Conservation (phyloP, 2,797 vertebrate species). For the Falco berigora region DNA sequence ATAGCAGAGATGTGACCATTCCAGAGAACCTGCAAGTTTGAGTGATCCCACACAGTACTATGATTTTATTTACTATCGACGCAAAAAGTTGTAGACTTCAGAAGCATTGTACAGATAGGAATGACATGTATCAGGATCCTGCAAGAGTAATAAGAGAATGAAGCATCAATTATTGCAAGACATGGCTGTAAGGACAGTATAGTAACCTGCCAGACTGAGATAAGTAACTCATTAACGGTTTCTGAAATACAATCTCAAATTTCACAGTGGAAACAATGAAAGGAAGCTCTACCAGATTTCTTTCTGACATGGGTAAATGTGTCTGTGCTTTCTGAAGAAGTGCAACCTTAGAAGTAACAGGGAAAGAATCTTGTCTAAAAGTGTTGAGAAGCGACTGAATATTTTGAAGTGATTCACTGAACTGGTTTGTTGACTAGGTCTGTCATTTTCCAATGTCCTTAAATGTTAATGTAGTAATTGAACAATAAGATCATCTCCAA, state of each 20-base stretch:
- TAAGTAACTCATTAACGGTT: neutral
- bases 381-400: neutral
- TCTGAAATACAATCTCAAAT: neutral
- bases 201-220: neutral
- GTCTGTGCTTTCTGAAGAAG: neutral
- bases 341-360: neutral
- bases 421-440: neutral
- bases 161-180: slow-evolving; percentile 2
- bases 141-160: neutral
- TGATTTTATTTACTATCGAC: neutral
- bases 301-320: neutral
- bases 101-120: neutral
- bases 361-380: neutral
- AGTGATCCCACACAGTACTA: neutral
- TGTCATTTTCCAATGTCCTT: neutral
- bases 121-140: neutral
- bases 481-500: neutral
- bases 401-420: neutral
- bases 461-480: neutral
- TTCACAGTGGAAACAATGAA: neutral
- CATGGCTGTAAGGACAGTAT: neutral
- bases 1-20: neutral
- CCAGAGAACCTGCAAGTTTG: neutral
- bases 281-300: neutral
- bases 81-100: neutral